Percentiles rank a stretch among this genome's conserved stretches.
These are phyloP conservation scores for Rhagium mordax DNA, from an alignment of 2,888 invertebrate species.

Conservation along the genomic window DNA sequence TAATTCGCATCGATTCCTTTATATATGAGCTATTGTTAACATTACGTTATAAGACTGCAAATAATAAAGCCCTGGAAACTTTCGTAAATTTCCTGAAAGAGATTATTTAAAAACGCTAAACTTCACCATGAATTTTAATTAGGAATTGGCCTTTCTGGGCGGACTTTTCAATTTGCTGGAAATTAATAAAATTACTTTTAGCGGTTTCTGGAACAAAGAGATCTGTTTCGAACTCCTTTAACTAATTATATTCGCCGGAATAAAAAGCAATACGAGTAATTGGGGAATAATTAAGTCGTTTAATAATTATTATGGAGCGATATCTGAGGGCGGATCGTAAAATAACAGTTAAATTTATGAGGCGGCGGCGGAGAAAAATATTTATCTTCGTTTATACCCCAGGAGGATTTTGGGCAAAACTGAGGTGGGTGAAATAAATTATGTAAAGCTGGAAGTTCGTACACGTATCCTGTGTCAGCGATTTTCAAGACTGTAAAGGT, in stretches of 20 bases:
- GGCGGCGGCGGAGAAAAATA: not conserved
- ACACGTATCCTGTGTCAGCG: too few relatives aligned
- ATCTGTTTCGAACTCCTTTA: slow-evolving; percentile 1
- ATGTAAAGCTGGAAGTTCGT: too few relatives aligned
- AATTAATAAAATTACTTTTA: slow-evolving; percentile 46
- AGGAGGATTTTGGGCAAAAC: too few relatives aligned
- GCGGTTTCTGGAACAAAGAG: slow-evolving; percentile 44
- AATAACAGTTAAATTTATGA: not conserved
- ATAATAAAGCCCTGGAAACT: slow-evolving; percentile 9
- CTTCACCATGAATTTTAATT: slow-evolving; percentile 32
- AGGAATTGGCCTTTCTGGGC: slow-evolving; percentile 11
- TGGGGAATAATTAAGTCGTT: slow-evolving; percentile 19
- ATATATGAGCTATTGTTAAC: not conserved
- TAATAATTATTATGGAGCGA: not conserved
- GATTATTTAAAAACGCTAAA: slow-evolving; percentile 29
- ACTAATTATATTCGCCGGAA: slow-evolving; percentile 16
- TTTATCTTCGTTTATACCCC: not conserved
- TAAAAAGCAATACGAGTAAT: slow-evolving; percentile 22
- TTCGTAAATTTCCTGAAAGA: slow-evolving; percentile 12
- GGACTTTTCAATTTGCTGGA: slow-evolving; percentile 41
- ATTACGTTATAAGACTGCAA: not conserved
- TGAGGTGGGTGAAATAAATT: too few relatives aligned
- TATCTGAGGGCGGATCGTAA: not conserved
- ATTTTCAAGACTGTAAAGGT: too few relatives aligned
- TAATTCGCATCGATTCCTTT: not conserved